Conservation (phyloP, 2,797 vertebrate genomes). For the Vireo griseus region DNA sequence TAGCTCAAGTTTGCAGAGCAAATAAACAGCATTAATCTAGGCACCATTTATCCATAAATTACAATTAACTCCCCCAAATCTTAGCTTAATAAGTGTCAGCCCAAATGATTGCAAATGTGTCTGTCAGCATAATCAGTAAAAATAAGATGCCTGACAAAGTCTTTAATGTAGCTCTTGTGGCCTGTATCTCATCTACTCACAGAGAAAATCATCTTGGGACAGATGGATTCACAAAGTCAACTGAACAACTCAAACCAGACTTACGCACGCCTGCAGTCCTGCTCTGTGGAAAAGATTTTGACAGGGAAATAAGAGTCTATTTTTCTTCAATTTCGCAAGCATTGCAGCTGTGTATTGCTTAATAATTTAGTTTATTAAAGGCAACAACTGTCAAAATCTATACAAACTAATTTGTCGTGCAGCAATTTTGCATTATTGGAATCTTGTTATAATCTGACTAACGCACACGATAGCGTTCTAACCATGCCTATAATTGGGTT, state of each 20-base stretch:
- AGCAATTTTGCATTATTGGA: slow-evolving; percentile 17
- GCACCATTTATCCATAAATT: not conserved
- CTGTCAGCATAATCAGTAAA: not conserved
- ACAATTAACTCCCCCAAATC: not conserved
- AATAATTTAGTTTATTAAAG: slow-evolving; percentile 40
- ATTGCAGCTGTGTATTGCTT: not conserved
- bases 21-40: not conserved
- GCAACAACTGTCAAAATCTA: slow-evolving; percentile 40
- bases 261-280: rapidly evolving
- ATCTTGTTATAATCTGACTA: slow-evolving; percentile 33
- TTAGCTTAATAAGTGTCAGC: not conserved
- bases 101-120: not conserved
- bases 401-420: slow-evolving; percentile 10
- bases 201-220: not conserved
- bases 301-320: not conserved
- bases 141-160: not conserved
- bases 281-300: not conserved
- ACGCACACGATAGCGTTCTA: not conserved
- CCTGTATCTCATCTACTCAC: not conserved
- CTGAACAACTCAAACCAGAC: not conserved
- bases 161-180: not conserved
- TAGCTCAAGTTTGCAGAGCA: not conserved
- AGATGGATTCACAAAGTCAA: not conserved
- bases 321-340: not conserved
- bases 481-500: slow-evolving; percentile 22